A percentile compares a stretch with the other conserved stretches of the same genome.
Conservation (phyloP, 2,888 invertebrate genomes). For the Cataglyphis cursor region DNA sequence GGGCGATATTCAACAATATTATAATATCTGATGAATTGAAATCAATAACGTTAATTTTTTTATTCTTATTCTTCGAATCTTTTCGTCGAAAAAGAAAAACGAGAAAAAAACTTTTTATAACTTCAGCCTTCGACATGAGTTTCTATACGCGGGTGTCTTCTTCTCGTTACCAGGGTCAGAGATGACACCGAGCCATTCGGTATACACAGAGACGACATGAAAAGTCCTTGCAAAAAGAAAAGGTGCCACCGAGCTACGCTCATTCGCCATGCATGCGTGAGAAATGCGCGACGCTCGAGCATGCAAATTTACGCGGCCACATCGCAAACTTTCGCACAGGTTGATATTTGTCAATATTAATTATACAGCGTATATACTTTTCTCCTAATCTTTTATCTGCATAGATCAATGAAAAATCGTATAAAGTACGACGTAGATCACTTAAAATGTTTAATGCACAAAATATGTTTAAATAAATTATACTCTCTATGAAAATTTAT, state of each 20-base stretch:
- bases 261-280: constrained; percentile 23
- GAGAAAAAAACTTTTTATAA: not conserved
- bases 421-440: too few relatives aligned
- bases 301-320: constrained; percentile 15
- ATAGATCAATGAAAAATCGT: not conserved
- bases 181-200: constrained; percentile 38
- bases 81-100: not conserved
- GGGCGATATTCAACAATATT: not conserved
- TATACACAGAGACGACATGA: not conserved
- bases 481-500: not conserved
- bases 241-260: constrained; percentile 16
- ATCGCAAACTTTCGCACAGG: not conserved
- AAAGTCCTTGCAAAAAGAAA: constrained; percentile 47
- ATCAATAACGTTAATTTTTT: not conserved
- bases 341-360: constrained; percentile 40
- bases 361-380: not conserved
- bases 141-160: constrained; percentile 23
- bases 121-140: not conserved
- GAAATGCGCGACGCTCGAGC: not conserved
- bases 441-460: not conserved
- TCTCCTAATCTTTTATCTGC: not conserved
- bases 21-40: not conserved
- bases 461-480: constrained; percentile 1
- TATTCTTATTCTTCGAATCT: not conserved
- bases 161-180: constrained; percentile 12